Base-by-base conservation (phyloP, 2,797 vertebrate genomes). In the Triplophysa yarkandensis region DNA sequence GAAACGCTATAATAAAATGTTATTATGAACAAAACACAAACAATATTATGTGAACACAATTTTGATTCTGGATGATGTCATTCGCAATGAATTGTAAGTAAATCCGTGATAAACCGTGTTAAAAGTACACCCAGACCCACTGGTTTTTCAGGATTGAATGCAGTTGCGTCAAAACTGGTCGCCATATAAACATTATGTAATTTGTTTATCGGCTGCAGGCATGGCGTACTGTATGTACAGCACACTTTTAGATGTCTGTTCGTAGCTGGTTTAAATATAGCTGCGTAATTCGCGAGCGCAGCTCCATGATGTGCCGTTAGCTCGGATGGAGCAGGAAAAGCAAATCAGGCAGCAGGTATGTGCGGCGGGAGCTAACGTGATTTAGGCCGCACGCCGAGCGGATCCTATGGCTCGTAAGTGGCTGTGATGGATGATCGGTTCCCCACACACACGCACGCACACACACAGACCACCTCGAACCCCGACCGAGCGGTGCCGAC, bases 331-430 rank as follows among this genome's bases (percentile, higher is more conserved):
- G 86, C 85, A 82, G 19, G 80, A 77, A 81, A 84, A 87, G 63
- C 83, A 92, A 91, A 93, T 92, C 90, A 91, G 88, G 84, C 88
- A 89, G 89, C 83, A 85, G 90, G 89, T 92, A 91, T 87, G 90
- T 90, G 89, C 90, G 90, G 92, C 88, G 83, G 89, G 89, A 89
- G 86, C 87, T 92, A 93, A 93, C 89, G 80, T 83, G 86, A 93
- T 92, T 92, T 91, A 80, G 66, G 73, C 77, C 85, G 79, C 84
- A 81, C 85, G 85, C 87, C 85, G 86, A 90, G 89, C 85, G 86
- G 91, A 92, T 92, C 90, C 90, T 92, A 90, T 90, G 90, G 90
- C 87, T 84, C 87, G 83, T 91, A 92, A 92, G 90, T 92, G 90
- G 88, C 87, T 85, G 85, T 92, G 91, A 93, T 93, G 89, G 92